Evolutionary conservation across 2,888 invertebrate genomes (phyloP).

Genomic region (Drosophila meridiana): DNA sequence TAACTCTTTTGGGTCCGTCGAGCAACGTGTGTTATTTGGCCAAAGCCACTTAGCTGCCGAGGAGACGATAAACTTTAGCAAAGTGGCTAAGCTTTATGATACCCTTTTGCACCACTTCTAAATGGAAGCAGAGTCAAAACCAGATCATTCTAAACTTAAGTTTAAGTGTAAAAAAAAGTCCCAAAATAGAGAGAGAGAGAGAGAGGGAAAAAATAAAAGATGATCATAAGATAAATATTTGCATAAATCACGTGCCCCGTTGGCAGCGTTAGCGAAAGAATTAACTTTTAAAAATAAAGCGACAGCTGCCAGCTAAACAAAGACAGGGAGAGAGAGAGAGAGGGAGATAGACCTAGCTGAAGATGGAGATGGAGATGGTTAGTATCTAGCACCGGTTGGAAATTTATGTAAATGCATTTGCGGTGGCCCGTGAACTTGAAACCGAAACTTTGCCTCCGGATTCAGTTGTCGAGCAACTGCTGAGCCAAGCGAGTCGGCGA

Average conservation of each 20-base stretch:
- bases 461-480: conserved; percentile 60
- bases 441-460: conserved; percentile 16
- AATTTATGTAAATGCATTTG: conserved; percentile 75
- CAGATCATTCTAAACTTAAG: conserved; percentile 37
- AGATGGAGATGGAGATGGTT: conserved; percentile 41
- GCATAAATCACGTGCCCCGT: conserved; percentile 73
- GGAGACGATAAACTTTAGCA: neutral
- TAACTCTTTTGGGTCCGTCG: neutral
- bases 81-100: neutral
- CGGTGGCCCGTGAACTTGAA: conserved; percentile 73
- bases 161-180: conserved; percentile 13
- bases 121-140: conserved; percentile 29
- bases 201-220: conserved; percentile 1
- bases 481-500: conserved; percentile 54
- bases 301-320: conserved; percentile 25
- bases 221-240: conserved; percentile 46
- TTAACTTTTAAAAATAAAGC: conserved; percentile 49
- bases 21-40: neutral
- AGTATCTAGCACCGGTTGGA: conserved; percentile 52
- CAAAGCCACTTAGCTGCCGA: neutral
- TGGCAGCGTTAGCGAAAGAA: conserved; percentile 41
- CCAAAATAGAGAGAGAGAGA: conserved; percentile 9
- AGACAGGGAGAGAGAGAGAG: conserved; percentile 10
- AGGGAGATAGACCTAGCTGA: conserved; percentile 1
- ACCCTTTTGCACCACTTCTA: neutral